Evolutionary conservation across 2,888 invertebrate genomes (phyloP).

Genomic region (Thalpophila matura): DNA sequence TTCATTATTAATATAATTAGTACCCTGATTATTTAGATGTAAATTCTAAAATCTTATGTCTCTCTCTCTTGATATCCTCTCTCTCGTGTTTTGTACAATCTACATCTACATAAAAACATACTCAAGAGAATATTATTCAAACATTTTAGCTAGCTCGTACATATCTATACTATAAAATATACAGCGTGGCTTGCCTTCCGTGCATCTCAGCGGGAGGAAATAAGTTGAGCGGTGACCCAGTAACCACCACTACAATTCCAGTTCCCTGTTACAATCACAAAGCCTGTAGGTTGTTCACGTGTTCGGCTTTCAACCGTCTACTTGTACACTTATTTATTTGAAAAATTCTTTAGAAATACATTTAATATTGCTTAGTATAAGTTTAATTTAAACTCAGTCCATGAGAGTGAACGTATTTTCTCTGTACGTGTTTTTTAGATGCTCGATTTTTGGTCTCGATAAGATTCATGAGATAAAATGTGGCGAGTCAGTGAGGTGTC

Average conservation of each 20-base stretch:
- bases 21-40: no score
- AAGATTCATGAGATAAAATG: background rate
- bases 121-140: conserved; percentile 33
- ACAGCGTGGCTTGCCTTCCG: conserved; percentile 14
- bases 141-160: conserved; percentile 24
- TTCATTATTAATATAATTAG: no score
- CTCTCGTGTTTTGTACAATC: background rate
- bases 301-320: conserved; percentile 19
- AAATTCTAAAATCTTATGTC: background rate
- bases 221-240: conserved; percentile 51
- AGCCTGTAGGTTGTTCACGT: conserved; percentile 21
- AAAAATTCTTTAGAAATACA: conserved; percentile 6
- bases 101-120: background rate
- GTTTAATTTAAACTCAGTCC: background rate
- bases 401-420: background rate
- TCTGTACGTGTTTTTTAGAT: background rate
- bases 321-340: conserved; percentile 12
- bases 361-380: background rate
- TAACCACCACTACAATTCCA: conserved; percentile 43
- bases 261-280: conserved; percentile 29
- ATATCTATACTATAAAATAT: conserved; percentile 31
- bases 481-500: conserved; percentile 3
- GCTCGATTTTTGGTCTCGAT: background rate
- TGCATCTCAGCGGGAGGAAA: conserved; percentile 25
- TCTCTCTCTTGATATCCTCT: background rate